Evolutionary conservation across 2,888 invertebrate species (phyloP).

Genomic region (Calameuta pallipes): DNA sequence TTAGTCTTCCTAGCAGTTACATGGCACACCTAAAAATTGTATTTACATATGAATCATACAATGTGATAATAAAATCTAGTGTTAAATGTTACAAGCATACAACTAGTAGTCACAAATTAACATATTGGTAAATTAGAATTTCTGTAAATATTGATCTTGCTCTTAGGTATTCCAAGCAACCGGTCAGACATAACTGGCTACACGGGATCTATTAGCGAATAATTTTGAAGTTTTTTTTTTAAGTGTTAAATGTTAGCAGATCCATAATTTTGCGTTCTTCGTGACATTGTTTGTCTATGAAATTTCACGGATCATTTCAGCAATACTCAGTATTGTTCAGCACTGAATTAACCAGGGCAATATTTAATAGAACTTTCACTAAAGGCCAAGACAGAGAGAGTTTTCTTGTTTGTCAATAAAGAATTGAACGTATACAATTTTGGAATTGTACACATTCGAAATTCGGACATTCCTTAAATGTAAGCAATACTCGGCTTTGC

Average conservation of each 20-base stretch:
- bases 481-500: background rate
- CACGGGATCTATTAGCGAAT: background rate
- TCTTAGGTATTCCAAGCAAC: background rate
- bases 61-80: background rate
- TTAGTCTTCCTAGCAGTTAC: background rate
- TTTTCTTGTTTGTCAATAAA: background rate
- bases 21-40: background rate
- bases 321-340: background rate
- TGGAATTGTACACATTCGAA: background rate
- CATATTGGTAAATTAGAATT: background rate
- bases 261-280: background rate
- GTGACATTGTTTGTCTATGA: background rate
- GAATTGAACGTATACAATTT: background rate
- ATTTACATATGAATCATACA: background rate
- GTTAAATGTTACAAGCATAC: background rate
- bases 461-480: background rate
- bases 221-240: background rate
- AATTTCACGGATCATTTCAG: background rate
- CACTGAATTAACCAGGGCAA: background rate
- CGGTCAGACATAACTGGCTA: background rate
- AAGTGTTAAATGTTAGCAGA: background rate
- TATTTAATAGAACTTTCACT: background rate
- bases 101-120: background rate
- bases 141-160: background rate
- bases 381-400: background rate